Percentiles rank a stretch among this genome's conserved stretches.
phyloP scores from a whole-genome alignment of 2,888 invertebrate genomes.

The Microctonus aethiopoides region DNA sequence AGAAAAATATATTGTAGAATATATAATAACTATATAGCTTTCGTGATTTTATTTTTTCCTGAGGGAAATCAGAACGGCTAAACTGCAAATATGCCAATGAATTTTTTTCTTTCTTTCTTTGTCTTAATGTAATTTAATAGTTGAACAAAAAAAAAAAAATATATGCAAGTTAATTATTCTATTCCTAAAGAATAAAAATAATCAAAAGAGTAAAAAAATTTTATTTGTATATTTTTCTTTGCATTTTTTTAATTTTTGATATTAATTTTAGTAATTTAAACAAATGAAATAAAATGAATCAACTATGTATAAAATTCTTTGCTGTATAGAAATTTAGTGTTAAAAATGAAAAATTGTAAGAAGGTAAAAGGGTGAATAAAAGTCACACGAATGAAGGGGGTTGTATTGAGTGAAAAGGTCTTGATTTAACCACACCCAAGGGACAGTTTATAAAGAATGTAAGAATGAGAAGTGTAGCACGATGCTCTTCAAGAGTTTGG shows the following conservation, averaged over 20 bases:
- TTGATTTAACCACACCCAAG: constrained; percentile 58
- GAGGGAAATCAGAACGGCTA: constrained; percentile 24
- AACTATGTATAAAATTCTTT: too few relatives aligned
- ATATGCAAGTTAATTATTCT: too few relatives aligned
- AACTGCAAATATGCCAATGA: constrained; percentile 3
- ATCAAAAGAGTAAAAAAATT: background rate
- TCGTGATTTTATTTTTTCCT: constrained; percentile 22
- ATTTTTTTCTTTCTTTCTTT: constrained; percentile 10
- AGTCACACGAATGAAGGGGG: constrained; percentile 1
- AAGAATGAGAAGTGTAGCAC: background rate
- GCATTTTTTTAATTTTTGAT: background rate
- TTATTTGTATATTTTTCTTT: too few relatives aligned
- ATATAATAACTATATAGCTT: background rate
- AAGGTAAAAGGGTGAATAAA: constrained; percentile 5
- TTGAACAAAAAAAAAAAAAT: background rate
- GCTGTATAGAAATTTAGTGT: background rate
- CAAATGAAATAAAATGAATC: too few relatives aligned
- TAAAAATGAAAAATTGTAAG: constrained; percentile 4
- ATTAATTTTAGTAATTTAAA: background rate
- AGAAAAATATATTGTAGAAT: constrained; percentile 4
- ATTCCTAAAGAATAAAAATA: too few relatives aligned
- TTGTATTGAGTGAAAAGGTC: constrained; percentile 35
- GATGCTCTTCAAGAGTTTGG: constrained; percentile 30
- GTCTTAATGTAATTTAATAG: background rate
- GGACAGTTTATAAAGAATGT: constrained; percentile 38